Evolutionary conservation across 2,113 vertebrate species (phyloP).

Genomic region (Cyanoramphus novaezelandiae): DNA sequence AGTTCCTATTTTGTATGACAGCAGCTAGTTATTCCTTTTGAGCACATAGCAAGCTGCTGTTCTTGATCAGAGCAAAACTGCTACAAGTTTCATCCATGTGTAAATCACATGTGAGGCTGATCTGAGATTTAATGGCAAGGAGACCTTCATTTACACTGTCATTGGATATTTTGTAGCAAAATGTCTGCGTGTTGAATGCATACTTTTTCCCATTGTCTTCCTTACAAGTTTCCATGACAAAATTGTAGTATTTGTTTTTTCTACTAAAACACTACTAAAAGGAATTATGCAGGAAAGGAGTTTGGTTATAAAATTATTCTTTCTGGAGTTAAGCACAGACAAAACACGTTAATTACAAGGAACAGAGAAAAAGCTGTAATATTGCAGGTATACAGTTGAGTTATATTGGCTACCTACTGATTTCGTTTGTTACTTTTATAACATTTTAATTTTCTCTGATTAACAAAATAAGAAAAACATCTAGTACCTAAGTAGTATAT

Average conservation of each 20-base stretch:
- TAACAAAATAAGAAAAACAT: background rate
- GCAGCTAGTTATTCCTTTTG: background rate
- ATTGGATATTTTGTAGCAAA: background rate
- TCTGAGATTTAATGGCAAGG: background rate
- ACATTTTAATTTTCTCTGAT: background rate
- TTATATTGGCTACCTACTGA: background rate
- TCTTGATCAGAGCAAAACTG: background rate
- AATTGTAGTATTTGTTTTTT: background rate
- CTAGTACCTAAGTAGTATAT: background rate
- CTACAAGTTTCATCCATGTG: background rate
- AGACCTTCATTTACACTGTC: background rate
- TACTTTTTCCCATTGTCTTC: background rate
- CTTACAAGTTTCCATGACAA: background rate
- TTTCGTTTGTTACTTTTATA: background rate
- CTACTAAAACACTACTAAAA: background rate
- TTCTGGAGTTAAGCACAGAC: background rate
- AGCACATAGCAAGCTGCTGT: background rate
- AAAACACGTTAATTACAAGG: background rate
- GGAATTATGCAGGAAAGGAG: background rate
- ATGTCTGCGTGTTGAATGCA: background rate
- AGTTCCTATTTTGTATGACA: background rate
- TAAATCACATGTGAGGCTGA: accelerated
- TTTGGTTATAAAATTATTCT: background rate
- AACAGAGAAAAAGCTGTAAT: background rate
- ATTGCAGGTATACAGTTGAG: background rate